These are phyloP conservation scores for Rhinatrema bivittatum DNA, from an alignment of 2,797 vertebrate species.

Conservation along the genomic window DNA sequence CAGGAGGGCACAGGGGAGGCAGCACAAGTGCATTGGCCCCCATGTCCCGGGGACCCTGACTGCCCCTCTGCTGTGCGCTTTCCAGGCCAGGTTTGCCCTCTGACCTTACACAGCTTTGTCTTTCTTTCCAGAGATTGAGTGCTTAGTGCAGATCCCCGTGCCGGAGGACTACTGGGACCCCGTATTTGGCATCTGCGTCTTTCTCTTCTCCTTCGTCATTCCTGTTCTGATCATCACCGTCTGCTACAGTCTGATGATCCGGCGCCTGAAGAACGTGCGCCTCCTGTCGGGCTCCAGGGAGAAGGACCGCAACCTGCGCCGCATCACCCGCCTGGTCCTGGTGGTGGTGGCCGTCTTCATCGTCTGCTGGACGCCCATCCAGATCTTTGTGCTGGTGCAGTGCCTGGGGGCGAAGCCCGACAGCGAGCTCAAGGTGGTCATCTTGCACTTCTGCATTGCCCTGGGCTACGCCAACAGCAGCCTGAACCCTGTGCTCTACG, in stretches of 20 bases:
- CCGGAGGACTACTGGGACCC: slow-evolving; percentile 85
- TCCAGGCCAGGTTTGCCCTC: neutral
- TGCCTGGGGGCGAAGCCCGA: slow-evolving; percentile 81
- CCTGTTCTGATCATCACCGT: slow-evolving; percentile 89
- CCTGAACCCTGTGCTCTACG: slow-evolving; percentile 90
- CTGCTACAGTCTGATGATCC: slow-evolving; percentile 96
- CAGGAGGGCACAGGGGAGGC: too few species aligned
- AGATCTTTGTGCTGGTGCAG: slow-evolving; percentile 90
- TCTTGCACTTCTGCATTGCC: slow-evolving; percentile 90
- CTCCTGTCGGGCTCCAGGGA: slow-evolving; percentile 94
- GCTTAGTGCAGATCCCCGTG: slow-evolving; percentile 79
- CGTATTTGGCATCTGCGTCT: slow-evolving; percentile 83
- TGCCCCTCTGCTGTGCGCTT: neutral
- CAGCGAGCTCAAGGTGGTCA: slow-evolving; percentile 73
- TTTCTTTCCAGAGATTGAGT: slow-evolving; percentile 71
- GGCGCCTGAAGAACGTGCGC: slow-evolving; percentile 82
- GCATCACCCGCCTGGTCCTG: slow-evolving; percentile 91
- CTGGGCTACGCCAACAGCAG: slow-evolving; percentile 94
- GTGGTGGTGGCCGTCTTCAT: slow-evolving; percentile 94
- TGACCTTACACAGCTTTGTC: neutral
- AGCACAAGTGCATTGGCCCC: neutral
- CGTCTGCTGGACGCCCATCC: slow-evolving; percentile 92
- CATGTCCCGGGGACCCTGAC: too few species aligned
- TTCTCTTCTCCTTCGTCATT: slow-evolving; percentile 93
- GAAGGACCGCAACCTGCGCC: slow-evolving; percentile 89